Base-by-base conservation (phyloP, 1,140 invertebrate genomes). In the Tyrophagus putrescentiae region DNA sequence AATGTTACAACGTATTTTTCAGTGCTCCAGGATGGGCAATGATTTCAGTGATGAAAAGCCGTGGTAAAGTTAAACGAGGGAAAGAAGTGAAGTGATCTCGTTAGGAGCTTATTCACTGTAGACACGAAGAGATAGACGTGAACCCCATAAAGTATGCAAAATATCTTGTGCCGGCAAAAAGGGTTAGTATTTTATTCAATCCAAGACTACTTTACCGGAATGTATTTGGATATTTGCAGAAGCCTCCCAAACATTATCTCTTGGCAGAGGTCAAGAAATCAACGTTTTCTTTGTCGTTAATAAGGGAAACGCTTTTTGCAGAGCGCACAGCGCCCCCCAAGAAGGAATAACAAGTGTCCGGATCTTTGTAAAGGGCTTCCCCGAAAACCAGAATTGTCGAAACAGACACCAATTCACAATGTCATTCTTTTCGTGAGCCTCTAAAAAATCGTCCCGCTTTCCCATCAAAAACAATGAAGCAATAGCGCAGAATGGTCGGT, bases 321-420 rank as follows among this genome's bases (percentile, higher is more conserved):
- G 78, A 72, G 90, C 82, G 16, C 0, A 91, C 83, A 5, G 90
- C 91, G 25, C 93, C 94, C 65, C 98, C 82, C 95, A 95, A 99
- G 73, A 96, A 99, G 27, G 93, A 94, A 72, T 99, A 99, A 70
- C 95, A 99, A 0, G 93, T 95, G 68, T 99, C 95, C 0, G 85
- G 81, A 0, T 84, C 82, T 76, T 99, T 99, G 68, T 98, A 96
- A n/a, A 1, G 95, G 90, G 65, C 95, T 75, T 18, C 93, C 95
- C 71, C 90, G 86, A 73, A 97, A 97, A 23, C 91, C 79, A 31
- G 86, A 71, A 69, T 72, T 92, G 86, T 45, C 87, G 73, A 71
- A 82, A 80, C 0, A 92, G 65, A n/a, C 85, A 78, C 90, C 90
- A 94, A 48, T 82, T 75, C 65, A 79, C 80, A 23, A 93, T 73